Percentiles rank a stretch among this genome's conserved stretches.
Conservation (phyloP, 2,888 invertebrate genomes). For the Noctua comes region DNA sequence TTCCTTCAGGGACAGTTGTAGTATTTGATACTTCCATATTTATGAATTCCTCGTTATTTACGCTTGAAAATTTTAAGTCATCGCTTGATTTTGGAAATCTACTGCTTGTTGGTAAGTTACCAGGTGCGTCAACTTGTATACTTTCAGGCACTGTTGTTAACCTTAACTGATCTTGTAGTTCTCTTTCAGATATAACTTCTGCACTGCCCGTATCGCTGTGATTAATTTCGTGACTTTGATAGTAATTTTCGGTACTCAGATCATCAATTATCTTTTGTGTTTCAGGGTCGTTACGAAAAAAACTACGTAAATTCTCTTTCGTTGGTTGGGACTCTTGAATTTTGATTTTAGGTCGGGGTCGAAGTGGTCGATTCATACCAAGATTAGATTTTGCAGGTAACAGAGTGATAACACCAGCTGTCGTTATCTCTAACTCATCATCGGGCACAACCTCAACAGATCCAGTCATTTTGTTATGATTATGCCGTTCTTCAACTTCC, state of each 20-base stretch:
- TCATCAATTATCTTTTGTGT: conserved; percentile 76
- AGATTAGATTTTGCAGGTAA: conserved; percentile 95
- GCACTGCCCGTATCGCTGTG: conserved; percentile 70
- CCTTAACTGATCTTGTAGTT: conserved; percentile 67
- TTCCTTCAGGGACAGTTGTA: conserved; percentile 82
- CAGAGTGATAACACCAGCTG: conserved; percentile 89
- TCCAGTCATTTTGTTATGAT: conserved; percentile 81
- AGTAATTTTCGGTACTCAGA: conserved; percentile 78
- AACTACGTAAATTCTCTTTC: conserved; percentile 81
- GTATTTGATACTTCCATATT: conserved; percentile 61
- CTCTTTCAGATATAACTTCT: conserved; percentile 72
- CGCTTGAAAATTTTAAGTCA: conserved; percentile 72
- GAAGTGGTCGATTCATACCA: conserved; percentile 93
- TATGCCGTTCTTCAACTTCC: conserved; percentile 76
- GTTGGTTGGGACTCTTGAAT: conserved; percentile 76
- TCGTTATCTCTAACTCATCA: conserved; percentile 84
- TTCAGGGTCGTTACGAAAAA: conserved; percentile 77
- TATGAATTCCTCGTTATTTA: conserved; percentile 60
- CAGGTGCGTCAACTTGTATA: conserved; percentile 68
- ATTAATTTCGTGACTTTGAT: conserved; percentile 68
- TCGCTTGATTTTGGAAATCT: conserved; percentile 85
- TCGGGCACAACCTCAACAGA: conserved; percentile 87
- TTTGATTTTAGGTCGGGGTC: conserved; percentile 91
- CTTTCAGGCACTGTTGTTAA: conserved; percentile 71
- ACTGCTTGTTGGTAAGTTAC: conserved; percentile 73